A percentile compares a stretch with the other conserved stretches of the same genome.
Evolutionary conservation across 2,888 invertebrate species (phyloP).

Genomic region (Sussaba pulchella): DNA sequence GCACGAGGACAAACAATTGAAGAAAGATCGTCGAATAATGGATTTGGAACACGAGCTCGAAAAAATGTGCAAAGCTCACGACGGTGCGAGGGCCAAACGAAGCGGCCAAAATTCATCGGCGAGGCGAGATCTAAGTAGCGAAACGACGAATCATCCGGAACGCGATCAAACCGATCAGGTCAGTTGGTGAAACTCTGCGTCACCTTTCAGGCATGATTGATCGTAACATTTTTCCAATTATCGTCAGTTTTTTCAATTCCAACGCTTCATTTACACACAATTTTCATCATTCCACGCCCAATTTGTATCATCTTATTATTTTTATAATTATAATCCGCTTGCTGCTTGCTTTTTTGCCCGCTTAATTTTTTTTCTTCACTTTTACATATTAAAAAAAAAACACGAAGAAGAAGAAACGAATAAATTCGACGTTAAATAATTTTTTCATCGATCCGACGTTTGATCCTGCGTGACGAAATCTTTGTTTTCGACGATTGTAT

Average conservation of each 20-base stretch:
- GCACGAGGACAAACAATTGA: constrained; percentile 84
- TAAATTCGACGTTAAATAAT: constrained; percentile 26
- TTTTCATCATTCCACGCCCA: not conserved
- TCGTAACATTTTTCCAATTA: not conserved
- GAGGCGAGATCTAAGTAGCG: constrained; percentile 73
- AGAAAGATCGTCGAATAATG: constrained; percentile 78
- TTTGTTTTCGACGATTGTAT: not conserved
- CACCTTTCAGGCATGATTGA: constrained; percentile 17
- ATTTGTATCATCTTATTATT: not conserved
- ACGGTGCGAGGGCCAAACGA: constrained; percentile 59
- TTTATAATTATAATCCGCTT: not conserved
- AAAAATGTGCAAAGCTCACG: constrained; percentile 63
- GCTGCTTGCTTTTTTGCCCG: constrained; percentile 24
- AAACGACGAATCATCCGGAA: constrained; percentile 76
- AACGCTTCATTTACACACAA: not conserved
- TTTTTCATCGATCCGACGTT: constrained; percentile 41
- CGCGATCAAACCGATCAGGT: constrained; percentile 80
- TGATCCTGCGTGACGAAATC: constrained; percentile 11
- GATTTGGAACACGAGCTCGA: constrained; percentile 76
- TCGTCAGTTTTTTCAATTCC: not conserved
- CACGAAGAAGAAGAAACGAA: constrained; percentile 24
- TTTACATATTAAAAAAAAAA: not conserved
- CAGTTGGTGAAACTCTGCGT: constrained; percentile 61
- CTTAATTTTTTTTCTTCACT: constrained; percentile 20
- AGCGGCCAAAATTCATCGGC: constrained; percentile 63